Evolutionary conservation across 64 coral and sea anemone genomes (phyloP), one percentile per base, ranked within the genome.

Genomic region (Dendronephthya gigantea): DNA sequence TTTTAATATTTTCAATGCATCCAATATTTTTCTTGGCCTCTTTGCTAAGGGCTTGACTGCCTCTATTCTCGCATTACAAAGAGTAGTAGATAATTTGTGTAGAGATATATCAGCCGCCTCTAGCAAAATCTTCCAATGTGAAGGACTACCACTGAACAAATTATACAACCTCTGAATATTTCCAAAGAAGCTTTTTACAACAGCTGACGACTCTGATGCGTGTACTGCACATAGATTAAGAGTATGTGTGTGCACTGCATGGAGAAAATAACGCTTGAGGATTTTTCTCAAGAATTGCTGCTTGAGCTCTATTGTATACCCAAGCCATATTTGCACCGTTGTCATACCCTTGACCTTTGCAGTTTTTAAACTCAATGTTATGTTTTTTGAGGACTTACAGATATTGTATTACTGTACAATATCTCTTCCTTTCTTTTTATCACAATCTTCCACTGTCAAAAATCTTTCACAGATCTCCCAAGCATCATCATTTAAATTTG

Each of bases 341-440:
- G 36, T 79, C 72, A 33, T 79, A 79, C 30, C 72, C 72, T 31
- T 74, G 68, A 11, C 68, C 68, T 74, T 29, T 74, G 68, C 68
- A 7, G 22, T 29, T 7, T 25, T 1, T 29, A 74, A 74, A 11
- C 22, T 74, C 68, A 30, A 74, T 74, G 19, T 5, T 79, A 29
- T 79, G 32, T 28, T 79, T 8, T 6, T 79, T 79, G 19, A 79
- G 72, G 36, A 29, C 30, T 29, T 33, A n/a, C 36, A 0, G 36
- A 8, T 29, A 79, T 79, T 10, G 36, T n/a, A n/a, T n/a, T n/a
- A 35, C 30, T 33, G 9, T 9, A 29, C 34, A 29, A 79, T 79
- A 29, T 79, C 72, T 79, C 36, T 33, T 35, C 3, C 72, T 79
- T 79, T 79, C 28, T 79, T 79, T 8, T 79, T 79, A 11, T 79